These are phyloP conservation scores for Psammodynastes pulverulentus DNA, from an alignment of 2,113 vertebrate genomes.

Conservation along the genomic window DNA sequence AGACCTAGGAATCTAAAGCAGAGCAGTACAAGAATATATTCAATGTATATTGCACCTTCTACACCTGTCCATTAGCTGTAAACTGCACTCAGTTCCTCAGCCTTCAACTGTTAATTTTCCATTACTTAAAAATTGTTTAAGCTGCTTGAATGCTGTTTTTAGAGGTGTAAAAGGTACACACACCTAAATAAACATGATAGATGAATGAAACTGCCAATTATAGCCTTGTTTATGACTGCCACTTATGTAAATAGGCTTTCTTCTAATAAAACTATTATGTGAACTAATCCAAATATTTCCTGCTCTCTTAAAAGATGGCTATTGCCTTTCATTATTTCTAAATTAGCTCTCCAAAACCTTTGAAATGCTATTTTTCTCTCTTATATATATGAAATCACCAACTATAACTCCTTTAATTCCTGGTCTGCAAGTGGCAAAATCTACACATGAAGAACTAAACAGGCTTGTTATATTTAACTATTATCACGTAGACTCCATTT, in stretches of 20 bases:
- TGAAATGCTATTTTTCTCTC: background rate
- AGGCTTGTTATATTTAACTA: no score
- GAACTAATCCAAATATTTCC: background rate
- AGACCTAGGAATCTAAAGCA: background rate
- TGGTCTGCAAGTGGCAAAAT: background rate
- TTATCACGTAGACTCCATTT: background rate
- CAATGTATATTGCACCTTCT: background rate
- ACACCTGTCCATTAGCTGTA: background rate
- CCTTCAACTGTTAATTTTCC: background rate
- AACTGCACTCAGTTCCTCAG: background rate
- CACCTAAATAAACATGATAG: background rate
- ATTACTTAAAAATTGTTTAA: background rate
- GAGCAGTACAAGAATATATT: background rate
- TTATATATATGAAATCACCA: background rate
- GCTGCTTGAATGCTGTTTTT: background rate
- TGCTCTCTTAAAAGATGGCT: background rate
- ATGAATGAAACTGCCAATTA: background rate
- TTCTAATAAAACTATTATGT: background rate
- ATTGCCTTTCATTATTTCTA: background rate
- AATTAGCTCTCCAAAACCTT: background rate
- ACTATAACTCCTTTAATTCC: background rate
- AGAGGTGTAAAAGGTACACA: background rate
- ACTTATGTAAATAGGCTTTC: background rate
- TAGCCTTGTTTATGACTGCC: background rate
- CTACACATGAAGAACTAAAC: background rate